These are phyloP conservation scores for Chamaedrilus cognettii DNA, from an alignment of 2,888 invertebrate species.

Conservation along the genomic window DNA sequence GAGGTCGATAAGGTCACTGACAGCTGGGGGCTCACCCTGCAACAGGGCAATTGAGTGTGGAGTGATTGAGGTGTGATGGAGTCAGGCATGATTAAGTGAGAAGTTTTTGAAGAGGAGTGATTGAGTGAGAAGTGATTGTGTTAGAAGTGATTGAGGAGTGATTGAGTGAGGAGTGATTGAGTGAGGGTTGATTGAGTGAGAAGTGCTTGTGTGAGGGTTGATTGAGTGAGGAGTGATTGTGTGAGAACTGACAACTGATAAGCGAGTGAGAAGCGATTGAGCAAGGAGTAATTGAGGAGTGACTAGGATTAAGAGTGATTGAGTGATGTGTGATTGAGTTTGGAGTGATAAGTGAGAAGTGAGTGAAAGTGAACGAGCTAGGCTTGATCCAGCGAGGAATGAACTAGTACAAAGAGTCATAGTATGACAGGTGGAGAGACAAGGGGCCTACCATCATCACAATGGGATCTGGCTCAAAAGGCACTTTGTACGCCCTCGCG, in stretches of 20 bases:
- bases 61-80: too few relatives aligned
- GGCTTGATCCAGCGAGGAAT: not conserved
- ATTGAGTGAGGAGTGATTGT: too few relatives aligned
- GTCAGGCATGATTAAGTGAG: too few relatives aligned
- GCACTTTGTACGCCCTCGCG: conserved; percentile 89
- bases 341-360: not conserved
- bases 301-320: not conserved
- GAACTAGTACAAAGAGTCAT: not conserved
- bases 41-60: not conserved
- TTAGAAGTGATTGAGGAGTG: too few relatives aligned
- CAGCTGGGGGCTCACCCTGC: conserved; percentile 11
- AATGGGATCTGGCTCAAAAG: conserved; percentile 73
- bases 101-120: too few relatives aligned
- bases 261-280: not conserved
- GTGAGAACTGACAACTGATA: too few relatives aligned
- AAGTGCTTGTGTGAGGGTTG: too few relatives aligned
- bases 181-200: too few relatives aligned
- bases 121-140: too few relatives aligned
- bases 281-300: not conserved
- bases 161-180: too few relatives aligned
- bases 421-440: not conserved
- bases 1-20: conserved; percentile 12
- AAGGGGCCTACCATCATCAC: conserved; percentile 19
- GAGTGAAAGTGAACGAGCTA: too few relatives aligned
- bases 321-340: not conserved